A percentile compares a stretch with the other conserved stretches of the same genome.
Evolutionary conservation across 1,140 invertebrate species (phyloP).

Genomic region (Meloidogyne exigua): DNA sequence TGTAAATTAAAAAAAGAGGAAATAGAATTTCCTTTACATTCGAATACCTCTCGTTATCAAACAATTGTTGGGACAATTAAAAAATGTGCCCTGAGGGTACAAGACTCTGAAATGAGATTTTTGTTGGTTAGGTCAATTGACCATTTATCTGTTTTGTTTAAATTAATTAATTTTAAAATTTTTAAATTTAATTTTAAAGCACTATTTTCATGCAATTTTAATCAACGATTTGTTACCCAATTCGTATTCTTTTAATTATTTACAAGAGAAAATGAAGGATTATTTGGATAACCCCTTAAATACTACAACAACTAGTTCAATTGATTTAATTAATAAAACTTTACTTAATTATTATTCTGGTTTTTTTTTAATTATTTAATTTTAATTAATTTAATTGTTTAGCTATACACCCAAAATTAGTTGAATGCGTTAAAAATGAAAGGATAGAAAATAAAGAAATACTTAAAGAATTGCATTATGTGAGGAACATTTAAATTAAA

Average conservation of each 20-base stretch:
- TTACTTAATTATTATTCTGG: slow-evolving; percentile 21
- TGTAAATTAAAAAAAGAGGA: slow-evolving; percentile 15
- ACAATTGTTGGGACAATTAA: slow-evolving; percentile 25
- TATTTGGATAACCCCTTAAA: slow-evolving; percentile 1
- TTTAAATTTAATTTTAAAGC: slow-evolving; percentile 25
- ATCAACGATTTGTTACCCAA: slow-evolving; percentile 43
- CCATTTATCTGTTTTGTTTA: slow-evolving; percentile 29
- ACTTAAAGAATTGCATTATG: slow-evolving; percentile 24
- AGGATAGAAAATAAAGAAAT: slow-evolving; percentile 31
- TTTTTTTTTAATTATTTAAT: too few species aligned
- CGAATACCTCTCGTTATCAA: slow-evolving; percentile 25
- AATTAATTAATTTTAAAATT: not conserved
- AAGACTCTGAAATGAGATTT: slow-evolving; percentile 23
- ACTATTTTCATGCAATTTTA: slow-evolving; percentile 40
- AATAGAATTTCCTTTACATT: slow-evolving; percentile 24
- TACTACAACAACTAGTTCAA: too few species aligned
- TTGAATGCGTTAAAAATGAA: not conserved
- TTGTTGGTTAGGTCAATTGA: slow-evolving; percentile 29
- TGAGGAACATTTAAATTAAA: not conserved
- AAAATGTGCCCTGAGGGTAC: slow-evolving; percentile 18
- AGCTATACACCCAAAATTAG: slow-evolving; percentile 4
- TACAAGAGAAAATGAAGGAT: slow-evolving; percentile 37
- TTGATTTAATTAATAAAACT: slow-evolving; percentile 24
- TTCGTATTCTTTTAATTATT: slow-evolving; percentile 34
- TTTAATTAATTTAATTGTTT: too few species aligned